Evolutionary conservation across 2,113 vertebrate species (phyloP).

Genomic region (Philantomba maxwellii): DNA sequence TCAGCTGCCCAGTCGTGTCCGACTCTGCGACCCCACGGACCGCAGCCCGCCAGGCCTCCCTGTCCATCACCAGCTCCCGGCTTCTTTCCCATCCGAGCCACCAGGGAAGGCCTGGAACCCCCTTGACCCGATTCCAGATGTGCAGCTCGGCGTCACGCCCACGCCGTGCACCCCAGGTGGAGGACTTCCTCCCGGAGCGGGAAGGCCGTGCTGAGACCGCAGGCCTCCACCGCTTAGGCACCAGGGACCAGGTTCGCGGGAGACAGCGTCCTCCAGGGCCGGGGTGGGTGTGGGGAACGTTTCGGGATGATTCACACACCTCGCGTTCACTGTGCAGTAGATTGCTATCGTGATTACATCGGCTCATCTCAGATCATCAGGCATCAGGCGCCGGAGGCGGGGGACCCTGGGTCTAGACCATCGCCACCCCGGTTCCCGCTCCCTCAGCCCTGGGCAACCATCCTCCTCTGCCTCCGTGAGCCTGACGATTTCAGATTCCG

Average conservation of each 20-base stretch:
- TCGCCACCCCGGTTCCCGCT: rapidly evolving
- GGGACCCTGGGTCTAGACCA: background rate
- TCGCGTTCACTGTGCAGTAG: rapidly evolving
- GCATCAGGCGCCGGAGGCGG: background rate
- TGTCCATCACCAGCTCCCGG: background rate
- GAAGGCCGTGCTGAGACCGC: background rate
- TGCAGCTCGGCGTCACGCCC: rapidly evolving
- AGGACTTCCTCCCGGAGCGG: background rate
- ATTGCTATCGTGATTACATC: rapidly evolving
- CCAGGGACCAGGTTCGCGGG: background rate
- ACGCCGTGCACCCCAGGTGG: rapidly evolving
- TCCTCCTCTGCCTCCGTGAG: background rate
- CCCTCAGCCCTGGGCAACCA: background rate
- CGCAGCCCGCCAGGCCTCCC: rapidly evolving
- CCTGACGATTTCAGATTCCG: background rate
- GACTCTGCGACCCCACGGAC: background rate
- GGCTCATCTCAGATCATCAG: background rate
- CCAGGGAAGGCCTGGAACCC: background rate
- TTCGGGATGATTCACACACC: background rate
- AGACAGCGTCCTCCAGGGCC: background rate
- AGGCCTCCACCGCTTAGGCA: background rate
- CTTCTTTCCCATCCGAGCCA: background rate
- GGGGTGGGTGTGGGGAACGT: background rate
- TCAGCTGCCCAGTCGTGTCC: background rate
- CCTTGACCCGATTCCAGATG: rapidly evolving